A percentile compares a stretch with the other conserved stretches of the same genome.
Evolutionary conservation across 2,113 vertebrate species (phyloP).

Genomic region (Erythrocebus patas): DNA sequence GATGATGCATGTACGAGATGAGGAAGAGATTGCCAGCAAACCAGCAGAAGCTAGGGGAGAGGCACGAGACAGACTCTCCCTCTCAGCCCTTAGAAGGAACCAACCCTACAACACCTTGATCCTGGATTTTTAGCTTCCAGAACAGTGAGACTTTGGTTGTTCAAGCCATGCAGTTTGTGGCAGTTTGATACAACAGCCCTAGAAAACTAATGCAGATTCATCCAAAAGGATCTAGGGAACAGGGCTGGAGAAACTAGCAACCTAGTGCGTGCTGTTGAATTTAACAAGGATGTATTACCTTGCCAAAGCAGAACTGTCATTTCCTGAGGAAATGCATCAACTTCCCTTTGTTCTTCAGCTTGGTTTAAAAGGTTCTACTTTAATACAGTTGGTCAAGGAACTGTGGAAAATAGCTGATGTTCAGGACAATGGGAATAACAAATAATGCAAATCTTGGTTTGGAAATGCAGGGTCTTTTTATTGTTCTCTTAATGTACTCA

Average conservation of each 20-base stretch:
- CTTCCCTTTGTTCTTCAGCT: background rate
- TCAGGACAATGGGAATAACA: background rate
- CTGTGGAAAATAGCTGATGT: background rate
- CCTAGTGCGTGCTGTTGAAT: rapidly evolving
- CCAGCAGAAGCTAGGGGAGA: background rate
- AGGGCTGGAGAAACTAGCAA: background rate
- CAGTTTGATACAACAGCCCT: background rate
- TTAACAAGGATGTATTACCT: background rate
- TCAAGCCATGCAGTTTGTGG: background rate
- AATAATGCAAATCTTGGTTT: background rate
- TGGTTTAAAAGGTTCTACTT: background rate
- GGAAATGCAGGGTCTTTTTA: background rate
- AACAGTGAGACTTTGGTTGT: background rate
- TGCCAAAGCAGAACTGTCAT: background rate
- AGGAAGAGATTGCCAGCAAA: background rate
- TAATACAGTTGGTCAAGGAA: background rate
- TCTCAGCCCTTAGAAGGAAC: background rate
- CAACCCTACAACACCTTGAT: background rate
- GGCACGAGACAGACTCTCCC: too few relatives aligned
- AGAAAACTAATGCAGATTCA: too few relatives aligned
- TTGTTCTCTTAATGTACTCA: rapidly evolving
- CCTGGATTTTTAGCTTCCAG: background rate
- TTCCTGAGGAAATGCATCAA: background rate
- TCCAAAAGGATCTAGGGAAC: background rate
- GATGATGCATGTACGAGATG: background rate